phyloP scores from a whole-genome alignment of 2,113 vertebrate genomes.

The Pardalotus punctatus region DNA sequence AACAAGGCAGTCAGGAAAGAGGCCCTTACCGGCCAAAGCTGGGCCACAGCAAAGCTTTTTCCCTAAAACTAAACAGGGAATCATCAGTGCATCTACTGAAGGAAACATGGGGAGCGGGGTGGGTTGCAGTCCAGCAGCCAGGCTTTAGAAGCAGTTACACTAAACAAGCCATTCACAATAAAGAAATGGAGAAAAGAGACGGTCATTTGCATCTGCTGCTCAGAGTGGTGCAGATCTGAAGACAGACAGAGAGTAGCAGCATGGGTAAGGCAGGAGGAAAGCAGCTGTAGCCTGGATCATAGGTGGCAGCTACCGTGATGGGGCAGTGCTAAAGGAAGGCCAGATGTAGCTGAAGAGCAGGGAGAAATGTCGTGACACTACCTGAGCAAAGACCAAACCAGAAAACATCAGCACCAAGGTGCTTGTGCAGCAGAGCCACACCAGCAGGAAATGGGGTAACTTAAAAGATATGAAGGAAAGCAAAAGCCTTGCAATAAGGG shows the following conservation, averaged over 20 bases:
- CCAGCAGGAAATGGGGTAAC: fast-evolving
- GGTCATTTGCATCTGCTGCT: neutral
- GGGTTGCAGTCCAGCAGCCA: neutral
- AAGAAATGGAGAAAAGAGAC: neutral
- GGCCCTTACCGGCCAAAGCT: neutral
- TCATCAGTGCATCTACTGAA: neutral
- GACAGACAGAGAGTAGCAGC: neutral
- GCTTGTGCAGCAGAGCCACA: neutral
- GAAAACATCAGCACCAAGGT: neutral
- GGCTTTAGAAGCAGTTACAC: neutral
- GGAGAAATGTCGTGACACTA: neutral
- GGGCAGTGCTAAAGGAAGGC: neutral
- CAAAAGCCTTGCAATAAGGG: neutral
- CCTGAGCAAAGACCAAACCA: neutral
- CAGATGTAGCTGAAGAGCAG: neutral
- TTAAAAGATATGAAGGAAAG: neutral
- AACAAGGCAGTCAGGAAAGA: neutral
- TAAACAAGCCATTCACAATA: neutral
- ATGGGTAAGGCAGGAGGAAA: neutral
- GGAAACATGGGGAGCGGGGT: neutral
- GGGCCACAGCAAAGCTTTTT: neutral
- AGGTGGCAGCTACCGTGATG: neutral
- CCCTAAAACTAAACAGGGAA: neutral
- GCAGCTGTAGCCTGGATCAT: neutral
- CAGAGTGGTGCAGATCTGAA: neutral